Evolutionary conservation across 37 sponge, comb jelly and placozoan species (phyloP), one percentile per base, ranked within the genome.

Genomic region (Agelas oroides): DNA sequence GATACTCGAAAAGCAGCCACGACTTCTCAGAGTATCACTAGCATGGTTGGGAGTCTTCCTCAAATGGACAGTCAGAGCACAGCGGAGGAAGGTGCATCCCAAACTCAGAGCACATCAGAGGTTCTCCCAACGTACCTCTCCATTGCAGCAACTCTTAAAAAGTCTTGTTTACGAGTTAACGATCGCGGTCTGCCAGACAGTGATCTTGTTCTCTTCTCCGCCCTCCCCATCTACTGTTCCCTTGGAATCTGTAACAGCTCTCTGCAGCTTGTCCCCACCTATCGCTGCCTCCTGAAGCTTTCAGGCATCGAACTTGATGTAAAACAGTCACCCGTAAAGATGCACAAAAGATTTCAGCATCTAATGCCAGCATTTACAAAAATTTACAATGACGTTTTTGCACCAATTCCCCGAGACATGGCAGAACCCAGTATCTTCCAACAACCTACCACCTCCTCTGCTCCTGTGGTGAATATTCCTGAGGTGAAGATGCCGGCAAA

Each of bases 361-460:
- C 86, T 85, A 59, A 57, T 93, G 66, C 86, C 94, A 32, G 41
- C 86, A 20, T 86, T 89, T 61, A 81, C 76, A 19, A 32, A 23
- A 6, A 66, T 93, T n/a, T 93, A 93, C 55, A n/a, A 87, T 1
- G 93, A 92, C 20, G 56, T 92, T 19, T 85, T 80, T 60, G 81
- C 70, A 31, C 20, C 35, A 11, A 33, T 33, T 18, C 36, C 25
- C 0, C 62, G 12, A 40, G 59, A 17, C 1, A 3, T 59, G 36
- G 16, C 1, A 18, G 71, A 55, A 24, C 12, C 67, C 0, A 18
- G 20, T n/a, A 1, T 52, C 31, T 35, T 46, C 8, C 46, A 46
- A 8, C 46, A 46, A 8, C 8, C 46, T 8, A 46, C 46, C 3
- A 46, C 46, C 46, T 8, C 46, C 46, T 46, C 65, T 5, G 52